Evolutionary conservation across 2,888 invertebrate genomes (phyloP).

Genomic region (Eurytoma californica): DNA sequence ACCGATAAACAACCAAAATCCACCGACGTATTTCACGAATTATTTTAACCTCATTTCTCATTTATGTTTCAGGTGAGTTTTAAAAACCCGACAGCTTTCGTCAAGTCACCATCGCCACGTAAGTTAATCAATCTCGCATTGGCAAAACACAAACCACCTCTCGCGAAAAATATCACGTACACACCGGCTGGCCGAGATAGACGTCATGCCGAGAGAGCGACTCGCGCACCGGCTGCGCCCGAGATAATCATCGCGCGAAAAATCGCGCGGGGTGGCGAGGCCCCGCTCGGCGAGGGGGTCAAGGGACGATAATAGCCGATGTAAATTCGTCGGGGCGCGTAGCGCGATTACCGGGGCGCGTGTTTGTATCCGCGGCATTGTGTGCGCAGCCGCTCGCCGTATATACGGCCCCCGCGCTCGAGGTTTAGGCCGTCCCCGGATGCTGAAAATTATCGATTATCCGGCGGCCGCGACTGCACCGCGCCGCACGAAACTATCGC

Average conservation of each 20-base stretch:
- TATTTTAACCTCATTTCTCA: no score
- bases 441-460: conserved; percentile 54
- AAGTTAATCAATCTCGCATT: neutral
- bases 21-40: no score
- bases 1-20: no score
- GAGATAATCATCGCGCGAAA: conserved; percentile 24
- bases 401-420: conserved; percentile 18
- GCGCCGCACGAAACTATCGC: conserved; percentile 23
- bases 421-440: conserved; percentile 33
- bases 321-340: conserved; percentile 35
- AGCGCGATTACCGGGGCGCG: conserved; percentile 12
- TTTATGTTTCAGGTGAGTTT: no score
- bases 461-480: conserved; percentile 29
- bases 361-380: conserved; percentile 4
- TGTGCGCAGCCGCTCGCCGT: neutral
- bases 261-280: neutral
- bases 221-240: neutral
- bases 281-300: neutral
- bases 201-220: neutral
- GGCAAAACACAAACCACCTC: neutral
- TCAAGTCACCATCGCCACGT: no score
- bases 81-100: no score
- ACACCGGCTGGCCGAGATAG: neutral
- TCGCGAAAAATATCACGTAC: neutral
- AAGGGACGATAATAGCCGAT: conserved; percentile 31